Percentiles rank a stretch among this genome's conserved stretches.
Conservation (phyloP, 2,797 vertebrate genomes). For the Nyctibius grandis region DNA sequence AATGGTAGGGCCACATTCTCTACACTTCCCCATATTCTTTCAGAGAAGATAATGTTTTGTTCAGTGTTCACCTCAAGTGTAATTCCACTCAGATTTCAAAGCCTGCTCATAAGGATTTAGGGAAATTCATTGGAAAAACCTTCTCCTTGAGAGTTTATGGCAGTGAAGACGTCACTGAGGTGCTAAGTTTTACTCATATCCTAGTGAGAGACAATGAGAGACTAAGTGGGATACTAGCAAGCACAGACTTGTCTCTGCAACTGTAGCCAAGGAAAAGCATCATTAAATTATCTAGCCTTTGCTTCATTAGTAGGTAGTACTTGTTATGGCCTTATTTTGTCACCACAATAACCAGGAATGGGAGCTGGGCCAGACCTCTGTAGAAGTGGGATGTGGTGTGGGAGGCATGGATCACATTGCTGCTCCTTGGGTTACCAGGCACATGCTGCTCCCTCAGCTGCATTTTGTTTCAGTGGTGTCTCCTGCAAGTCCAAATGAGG, state of each 20-base stretch:
- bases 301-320: not conserved
- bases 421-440: not conserved
- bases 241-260: not conserved
- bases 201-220: not conserved
- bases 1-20: not conserved
- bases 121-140: not conserved
- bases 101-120: not conserved
- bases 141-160: not conserved
- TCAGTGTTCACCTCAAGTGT: not conserved
- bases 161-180: not conserved
- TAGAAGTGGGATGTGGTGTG: not conserved
- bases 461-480: not conserved
- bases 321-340: not conserved
- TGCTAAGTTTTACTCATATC: not conserved
- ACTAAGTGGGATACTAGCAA: not conserved
- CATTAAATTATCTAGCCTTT: not conserved
- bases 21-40: not conserved
- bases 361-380: not conserved
- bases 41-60: not conserved
- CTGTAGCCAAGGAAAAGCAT: not conserved
- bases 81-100: not conserved
- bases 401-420: accelerated
- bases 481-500: not conserved
- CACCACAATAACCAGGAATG: not conserved
- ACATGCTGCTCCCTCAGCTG: not conserved